phyloP scores from a whole-genome alignment of 2,113 vertebrate species.

The Peromyscus leucopus region DNA sequence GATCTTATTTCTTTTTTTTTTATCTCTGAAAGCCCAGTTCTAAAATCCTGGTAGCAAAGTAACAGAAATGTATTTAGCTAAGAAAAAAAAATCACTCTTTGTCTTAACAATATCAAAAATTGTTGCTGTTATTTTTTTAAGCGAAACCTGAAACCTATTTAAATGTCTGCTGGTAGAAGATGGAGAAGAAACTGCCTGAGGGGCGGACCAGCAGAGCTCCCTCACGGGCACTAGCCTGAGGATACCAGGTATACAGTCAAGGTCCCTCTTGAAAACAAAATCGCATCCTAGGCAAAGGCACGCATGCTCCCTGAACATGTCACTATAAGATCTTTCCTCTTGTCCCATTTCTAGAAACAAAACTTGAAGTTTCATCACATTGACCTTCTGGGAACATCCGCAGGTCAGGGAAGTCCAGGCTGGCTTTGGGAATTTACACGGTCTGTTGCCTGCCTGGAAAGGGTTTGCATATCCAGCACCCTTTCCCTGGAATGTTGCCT shows the following conservation, averaged over 20 bases:
- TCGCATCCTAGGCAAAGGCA: not conserved
- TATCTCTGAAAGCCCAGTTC: conserved; percentile 9
- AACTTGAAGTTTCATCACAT: conserved; percentile 24
- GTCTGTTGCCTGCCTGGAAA: conserved; percentile 18
- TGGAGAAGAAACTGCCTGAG: not conserved
- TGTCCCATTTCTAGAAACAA: not conserved
- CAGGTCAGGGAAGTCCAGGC: not conserved
- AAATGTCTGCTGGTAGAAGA: not conserved
- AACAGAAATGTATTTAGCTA: conserved; percentile 43
- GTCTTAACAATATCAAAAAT: not conserved
- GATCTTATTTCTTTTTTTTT: not conserved
- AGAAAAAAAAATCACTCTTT: not conserved
- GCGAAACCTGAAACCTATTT: not conserved
- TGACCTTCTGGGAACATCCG: conserved; percentile 65
- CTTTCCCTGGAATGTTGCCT: not conserved
- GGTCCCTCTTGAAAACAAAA: conserved; percentile 47
- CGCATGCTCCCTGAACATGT: not conserved
- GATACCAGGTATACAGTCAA: not conserved
- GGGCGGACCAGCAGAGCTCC: rapidly evolving
- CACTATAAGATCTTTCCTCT: not conserved
- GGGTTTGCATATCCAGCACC: conserved; percentile 1
- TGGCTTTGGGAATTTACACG: not conserved
- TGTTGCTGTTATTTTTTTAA: conserved; percentile 31
- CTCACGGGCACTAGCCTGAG: not conserved
- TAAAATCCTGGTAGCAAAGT: conserved; percentile 44